Evolutionary conservation across 2,888 invertebrate species (phyloP).

Genomic region (Eupeodes luniger): DNA sequence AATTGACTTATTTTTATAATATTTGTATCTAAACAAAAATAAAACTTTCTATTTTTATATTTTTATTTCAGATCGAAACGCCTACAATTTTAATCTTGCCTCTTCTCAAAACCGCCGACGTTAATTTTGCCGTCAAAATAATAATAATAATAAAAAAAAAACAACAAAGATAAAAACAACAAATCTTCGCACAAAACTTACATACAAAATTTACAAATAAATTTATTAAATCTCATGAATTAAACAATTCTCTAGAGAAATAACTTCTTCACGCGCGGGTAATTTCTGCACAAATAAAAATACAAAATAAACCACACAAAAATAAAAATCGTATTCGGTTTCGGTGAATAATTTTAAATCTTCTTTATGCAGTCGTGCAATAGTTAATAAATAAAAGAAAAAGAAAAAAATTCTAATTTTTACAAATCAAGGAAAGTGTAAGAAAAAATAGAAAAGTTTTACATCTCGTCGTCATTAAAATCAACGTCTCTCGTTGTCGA

Average conservation of each 20-base stretch:
- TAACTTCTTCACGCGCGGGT: conserved; percentile 28
- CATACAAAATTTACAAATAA: conserved; percentile 7
- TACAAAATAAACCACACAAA: background rate
- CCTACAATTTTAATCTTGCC: conserved; percentile 5
- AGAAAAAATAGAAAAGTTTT: conserved; percentile 20
- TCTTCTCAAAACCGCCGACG: background rate
- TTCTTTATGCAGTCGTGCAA: conserved; percentile 60
- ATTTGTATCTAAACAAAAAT: too few relatives aligned
- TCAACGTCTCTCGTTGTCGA: background rate
- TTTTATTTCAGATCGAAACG: conserved; percentile 8
- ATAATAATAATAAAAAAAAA: background rate
- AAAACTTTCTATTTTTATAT: background rate
- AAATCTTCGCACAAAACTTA: conserved; percentile 13
- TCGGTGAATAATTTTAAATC: conserved; percentile 37
- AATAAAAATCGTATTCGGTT: conserved; percentile 40
- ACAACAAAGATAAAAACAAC: background rate
- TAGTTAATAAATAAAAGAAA: conserved; percentile 35
- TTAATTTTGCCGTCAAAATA: background rate
- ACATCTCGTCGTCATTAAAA: background rate
- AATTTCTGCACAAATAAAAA: background rate
- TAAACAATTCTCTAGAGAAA: conserved; percentile 17
- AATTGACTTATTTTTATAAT: too few relatives aligned
- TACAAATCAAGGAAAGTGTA: background rate
- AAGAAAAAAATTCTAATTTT: background rate
- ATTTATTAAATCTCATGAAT: conserved; percentile 13